These are phyloP conservation scores for Gopherus evgoodei DNA, from an alignment of 2,113 vertebrate species.

Conservation along the genomic window DNA sequence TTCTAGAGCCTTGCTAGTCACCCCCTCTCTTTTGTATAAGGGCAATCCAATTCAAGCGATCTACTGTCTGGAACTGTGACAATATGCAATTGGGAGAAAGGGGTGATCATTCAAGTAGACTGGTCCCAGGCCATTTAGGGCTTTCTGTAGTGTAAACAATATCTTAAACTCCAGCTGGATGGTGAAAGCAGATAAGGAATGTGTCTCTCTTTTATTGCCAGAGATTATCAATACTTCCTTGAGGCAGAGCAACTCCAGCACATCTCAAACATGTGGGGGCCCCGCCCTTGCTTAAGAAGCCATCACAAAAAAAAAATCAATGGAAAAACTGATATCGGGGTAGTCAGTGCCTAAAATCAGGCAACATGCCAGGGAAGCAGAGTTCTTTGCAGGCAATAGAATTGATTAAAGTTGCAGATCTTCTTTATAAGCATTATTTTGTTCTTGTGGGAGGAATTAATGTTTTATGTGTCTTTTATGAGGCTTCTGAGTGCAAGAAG, in stretches of 20 bases:
- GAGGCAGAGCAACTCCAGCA: neutral
- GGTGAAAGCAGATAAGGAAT: neutral
- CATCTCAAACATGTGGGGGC: neutral
- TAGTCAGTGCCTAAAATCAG: slow-evolving; percentile 25
- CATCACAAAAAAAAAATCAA: neutral
- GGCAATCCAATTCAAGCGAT: neutral
- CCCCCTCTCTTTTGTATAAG: neutral
- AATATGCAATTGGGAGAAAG: neutral
- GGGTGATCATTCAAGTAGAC: neutral
- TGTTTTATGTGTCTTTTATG: neutral
- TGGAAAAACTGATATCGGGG: slow-evolving; percentile 28
- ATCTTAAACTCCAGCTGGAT: slow-evolving; percentile 35
- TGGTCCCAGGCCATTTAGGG: neutral
- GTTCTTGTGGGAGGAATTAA: neutral
- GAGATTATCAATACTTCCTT: slow-evolving; percentile 24
- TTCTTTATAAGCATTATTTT: slow-evolving; percentile 6
- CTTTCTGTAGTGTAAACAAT: neutral
- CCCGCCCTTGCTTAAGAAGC: neutral
- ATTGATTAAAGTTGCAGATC: fast-evolving
- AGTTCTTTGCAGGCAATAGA: neutral
- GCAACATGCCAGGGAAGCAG: neutral
- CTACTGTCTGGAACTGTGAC: neutral
- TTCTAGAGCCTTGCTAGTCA: neutral
- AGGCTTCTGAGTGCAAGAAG: neutral
- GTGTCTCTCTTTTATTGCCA: neutral